Percentiles rank a stretch among this genome's conserved stretches.
phyloP scores from a whole-genome alignment of 2,888 invertebrate species.

The Sthenelais limicola region DNA sequence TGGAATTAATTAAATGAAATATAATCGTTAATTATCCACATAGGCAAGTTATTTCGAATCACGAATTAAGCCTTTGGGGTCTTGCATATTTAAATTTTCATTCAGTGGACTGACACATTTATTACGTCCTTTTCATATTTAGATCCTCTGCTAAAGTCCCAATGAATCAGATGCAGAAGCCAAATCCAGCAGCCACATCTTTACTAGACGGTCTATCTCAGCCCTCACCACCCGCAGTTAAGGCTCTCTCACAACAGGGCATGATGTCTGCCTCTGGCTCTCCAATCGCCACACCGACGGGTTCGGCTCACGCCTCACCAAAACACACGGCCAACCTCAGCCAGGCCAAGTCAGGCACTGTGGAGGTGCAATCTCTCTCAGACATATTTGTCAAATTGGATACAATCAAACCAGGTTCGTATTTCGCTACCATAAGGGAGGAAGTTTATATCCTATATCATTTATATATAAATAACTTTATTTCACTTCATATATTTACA shows the following conservation, averaged over 20 bases:
- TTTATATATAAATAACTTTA: too few relatives aligned
- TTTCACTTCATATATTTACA: too few relatives aligned
- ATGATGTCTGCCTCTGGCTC: constrained; percentile 54
- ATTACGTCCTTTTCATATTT: neutral
- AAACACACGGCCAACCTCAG: constrained; percentile 1
- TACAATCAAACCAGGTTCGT: constrained; percentile 81
- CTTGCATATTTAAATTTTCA: too few relatives aligned
- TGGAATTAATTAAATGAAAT: neutral
- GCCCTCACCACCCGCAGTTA: constrained; percentile 2
- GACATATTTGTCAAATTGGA: constrained; percentile 81
- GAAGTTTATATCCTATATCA: too few relatives aligned
- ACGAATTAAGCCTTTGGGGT: too few relatives aligned
- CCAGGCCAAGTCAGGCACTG: constrained; percentile 14
- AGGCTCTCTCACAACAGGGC: constrained; percentile 63
- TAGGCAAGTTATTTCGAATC: too few relatives aligned
- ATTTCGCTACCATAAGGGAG: neutral
- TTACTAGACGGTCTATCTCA: constrained; percentile 20
- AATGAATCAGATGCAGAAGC: constrained; percentile 60
- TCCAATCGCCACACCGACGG: constrained; percentile 61
- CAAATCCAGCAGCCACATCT: neutral
- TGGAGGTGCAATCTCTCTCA: constrained; percentile 48
- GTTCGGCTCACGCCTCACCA: constrained; percentile 43
- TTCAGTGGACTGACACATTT: neutral
- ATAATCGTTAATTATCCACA: too few relatives aligned
- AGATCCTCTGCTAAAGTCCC: constrained; percentile 51